Evolutionary conservation across 2,797 vertebrate genomes (phyloP), one percentile per base, ranked within the genome.

Genomic region (Sebastiscus albofasciatus): DNA sequence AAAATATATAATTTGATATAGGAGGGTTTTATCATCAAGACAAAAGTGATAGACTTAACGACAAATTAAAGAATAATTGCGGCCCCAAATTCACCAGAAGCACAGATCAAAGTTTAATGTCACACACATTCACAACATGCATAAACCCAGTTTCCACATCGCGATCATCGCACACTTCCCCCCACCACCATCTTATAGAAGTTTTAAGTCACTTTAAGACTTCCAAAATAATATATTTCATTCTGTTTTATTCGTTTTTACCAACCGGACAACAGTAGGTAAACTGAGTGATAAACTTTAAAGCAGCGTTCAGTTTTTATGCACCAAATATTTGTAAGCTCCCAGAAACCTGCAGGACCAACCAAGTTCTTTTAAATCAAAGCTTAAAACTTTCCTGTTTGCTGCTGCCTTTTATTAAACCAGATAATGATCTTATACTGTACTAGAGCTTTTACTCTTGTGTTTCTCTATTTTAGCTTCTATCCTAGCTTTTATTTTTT

Each of bases 1-100:
- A 31, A 26, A n/a, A 3, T 0, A 16, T 16, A 1, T 26, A 4
- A 20, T 11, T 34, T 26, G 14, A 34, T 5, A 4, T 1, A 18
- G 14, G 0, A 46, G 27, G 3, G 27, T 59, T 46, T 64, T 16
- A 52, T 29, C 31, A 13, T 0, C n/a, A 3, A 11, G 16, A 49
- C 16, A 36, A 5, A 61, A 6, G 29, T 20, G 26, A 11, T 4
- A 8, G 3, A 22, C 12, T 52, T 34, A 5, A 60, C 56, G 5
- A 46, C 3, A 4, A 54, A 54, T 4, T 8, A 18, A 5, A 78
- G 36, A 31, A 56, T 26, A 16, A 29, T 9, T 18, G 5, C 4
- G 27, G 2, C 2, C 6, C 16, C 2, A 66, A 66, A 58, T 8
- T 10, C 22, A 26, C 16, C 29, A 54, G 3, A 18, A 20, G 20